Evolutionary conservation across 1,140 invertebrate species (phyloP), one percentile per base, ranked within the genome.

Genomic region (Diuraphis noxia): DNA sequence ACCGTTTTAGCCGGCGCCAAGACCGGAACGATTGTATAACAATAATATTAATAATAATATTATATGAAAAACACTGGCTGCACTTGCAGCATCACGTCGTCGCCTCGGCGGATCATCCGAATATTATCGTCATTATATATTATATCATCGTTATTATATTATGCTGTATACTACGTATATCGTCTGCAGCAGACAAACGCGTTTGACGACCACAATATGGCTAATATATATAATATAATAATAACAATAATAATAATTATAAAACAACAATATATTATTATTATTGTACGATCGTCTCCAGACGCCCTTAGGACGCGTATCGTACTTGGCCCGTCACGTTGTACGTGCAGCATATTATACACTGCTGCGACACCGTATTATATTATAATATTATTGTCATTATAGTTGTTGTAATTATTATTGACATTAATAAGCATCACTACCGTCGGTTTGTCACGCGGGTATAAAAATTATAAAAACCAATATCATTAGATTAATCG

Each of bases 1-100:
- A 91, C 89, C 89, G 89, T 91, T 91, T 91, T 81, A 41, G 43
- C 77, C 63, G 89, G 89, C 89, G 89, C 89, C 89, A 91, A 88
- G 49, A 86, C 63, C 72, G 88, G 63, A 90, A 90, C 88, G 88
- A 40, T 72, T 25, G 25, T 72, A 72, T 72, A 63, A 52, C 52
- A 25, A 49, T 49, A 49, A 49, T 49, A 8, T 23, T 10, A 30
- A 56, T 30, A 56, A 30, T 56, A 63, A n/a, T n/a, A 63, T 6
- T 72, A 40, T 30, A 81, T 38, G 23, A 41, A 84, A 84, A 84
- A 41, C 81, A 41, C 8, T 41, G 81, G 10, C 81, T 30, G 40
- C 25, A 30, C 56, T 72, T n/a, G 81, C 30, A 41, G 40, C 40
- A n/a, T n/a, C n/a, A 41, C 81, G 40, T 30, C 34, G 41, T 86